Percentiles rank a stretch among this genome's conserved stretches.
These are phyloP conservation scores for Pemphredon lugubris DNA, from an alignment of 2,888 invertebrate genomes.

Conservation along the genomic window DNA sequence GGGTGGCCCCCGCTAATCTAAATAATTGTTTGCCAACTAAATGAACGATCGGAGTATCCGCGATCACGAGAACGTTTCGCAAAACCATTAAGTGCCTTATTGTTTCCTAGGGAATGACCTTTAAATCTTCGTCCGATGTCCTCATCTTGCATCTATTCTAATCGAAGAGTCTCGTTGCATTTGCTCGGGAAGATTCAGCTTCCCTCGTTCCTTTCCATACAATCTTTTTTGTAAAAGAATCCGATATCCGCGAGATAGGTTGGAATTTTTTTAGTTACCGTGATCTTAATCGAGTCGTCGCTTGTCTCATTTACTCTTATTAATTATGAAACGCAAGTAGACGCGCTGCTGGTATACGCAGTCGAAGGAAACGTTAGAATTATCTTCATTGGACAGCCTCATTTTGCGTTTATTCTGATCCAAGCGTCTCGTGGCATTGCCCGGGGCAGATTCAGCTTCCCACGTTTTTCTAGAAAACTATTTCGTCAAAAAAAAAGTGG, in stretches of 20 bases:
- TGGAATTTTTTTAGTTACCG: too few species aligned
- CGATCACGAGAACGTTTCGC: constrained; percentile 51
- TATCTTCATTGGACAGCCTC: too few species aligned
- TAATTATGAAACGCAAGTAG: too few species aligned
- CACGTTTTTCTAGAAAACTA: too few species aligned
- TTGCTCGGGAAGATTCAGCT: not conserved
- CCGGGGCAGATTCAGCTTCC: not conserved
- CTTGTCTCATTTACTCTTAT: too few species aligned
- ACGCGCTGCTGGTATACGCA: too few species aligned
- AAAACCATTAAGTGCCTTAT: constrained; percentile 47
- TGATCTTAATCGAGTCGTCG: too few species aligned
- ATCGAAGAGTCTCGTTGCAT: constrained; percentile 18
- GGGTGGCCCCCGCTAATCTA: constrained; percentile 52
- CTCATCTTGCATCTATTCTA: constrained; percentile 25
- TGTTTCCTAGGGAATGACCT: constrained; percentile 55
- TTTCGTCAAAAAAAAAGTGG: too few species aligned
- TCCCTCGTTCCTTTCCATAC: too few species aligned
- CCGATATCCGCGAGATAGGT: too few species aligned
- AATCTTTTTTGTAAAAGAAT: too few species aligned
- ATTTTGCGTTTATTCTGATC: constrained; percentile 38
- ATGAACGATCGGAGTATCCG: constrained; percentile 36
- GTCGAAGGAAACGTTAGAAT: too few species aligned
- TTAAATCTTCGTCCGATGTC: constrained; percentile 29
- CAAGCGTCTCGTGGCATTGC: constrained; percentile 1
- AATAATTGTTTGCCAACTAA: constrained; percentile 52